These are phyloP conservation scores for Nibea albiflora DNA, from an alignment of 2,113 vertebrate species.

Conservation along the genomic window DNA sequence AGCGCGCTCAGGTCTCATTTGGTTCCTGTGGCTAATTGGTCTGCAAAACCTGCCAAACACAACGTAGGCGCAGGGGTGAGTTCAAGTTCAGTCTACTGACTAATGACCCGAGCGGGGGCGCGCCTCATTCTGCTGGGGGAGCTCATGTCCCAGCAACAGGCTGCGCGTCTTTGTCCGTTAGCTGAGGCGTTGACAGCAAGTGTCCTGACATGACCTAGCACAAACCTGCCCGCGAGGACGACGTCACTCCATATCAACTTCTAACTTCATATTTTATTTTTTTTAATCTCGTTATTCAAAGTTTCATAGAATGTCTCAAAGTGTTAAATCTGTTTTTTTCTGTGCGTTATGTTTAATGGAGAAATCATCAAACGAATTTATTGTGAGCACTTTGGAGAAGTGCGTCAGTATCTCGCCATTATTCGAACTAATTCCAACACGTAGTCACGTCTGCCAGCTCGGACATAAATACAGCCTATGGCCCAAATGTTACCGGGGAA, in stretches of 20 bases:
- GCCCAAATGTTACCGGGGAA: no score
- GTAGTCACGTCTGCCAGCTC: constrained; percentile 30
- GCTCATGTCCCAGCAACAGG: not conserved
- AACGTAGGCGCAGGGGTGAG: constrained; percentile 54
- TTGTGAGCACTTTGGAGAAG: constrained; percentile 1
- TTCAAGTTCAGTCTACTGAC: not conserved
- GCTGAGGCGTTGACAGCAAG: not conserved
- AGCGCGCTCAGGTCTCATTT: constrained; percentile 50
- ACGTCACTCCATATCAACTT: not conserved
- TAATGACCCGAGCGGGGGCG: no score
- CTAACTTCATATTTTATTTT: not conserved
- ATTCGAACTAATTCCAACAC: constrained; percentile 46
- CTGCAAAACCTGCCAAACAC: constrained; percentile 68
- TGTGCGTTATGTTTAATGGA: fast-evolving
- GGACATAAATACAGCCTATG: not conserved
- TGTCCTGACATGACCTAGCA: not conserved
- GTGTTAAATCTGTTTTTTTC: fast-evolving
- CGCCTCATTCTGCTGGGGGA: no score
- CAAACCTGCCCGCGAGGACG: not conserved
- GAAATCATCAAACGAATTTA: not conserved
- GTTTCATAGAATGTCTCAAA: no score
- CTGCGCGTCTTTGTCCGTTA: fast-evolving
- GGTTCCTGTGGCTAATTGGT: constrained; percentile 11
- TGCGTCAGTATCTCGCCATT: constrained; percentile 64
- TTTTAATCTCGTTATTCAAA: no score